Base-by-base conservation (phyloP, 2,888 invertebrate species). In the Acrobasis suavella region DNA sequence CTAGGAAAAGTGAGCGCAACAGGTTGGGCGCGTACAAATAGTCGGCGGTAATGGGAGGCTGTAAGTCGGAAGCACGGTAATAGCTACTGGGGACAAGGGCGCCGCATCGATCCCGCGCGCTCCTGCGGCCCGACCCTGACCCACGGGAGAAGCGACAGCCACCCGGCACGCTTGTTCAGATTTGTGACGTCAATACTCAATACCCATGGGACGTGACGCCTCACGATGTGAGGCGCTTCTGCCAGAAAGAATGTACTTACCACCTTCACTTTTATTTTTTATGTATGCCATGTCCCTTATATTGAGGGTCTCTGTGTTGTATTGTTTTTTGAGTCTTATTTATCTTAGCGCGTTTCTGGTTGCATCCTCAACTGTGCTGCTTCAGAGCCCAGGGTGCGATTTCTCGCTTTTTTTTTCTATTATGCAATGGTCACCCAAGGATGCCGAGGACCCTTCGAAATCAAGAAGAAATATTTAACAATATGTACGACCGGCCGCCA, bases 71-170 rank as follows among this genome's bases (percentile, higher is more conserved):
- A 71, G 68, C 65, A 62, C 65, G 67, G 69, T 69, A 65, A 67
- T 42, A 32, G 32, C 5, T 32, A 42, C 51, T 50, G 55, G 76
- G 80, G 76, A 77, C 83, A 86, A 84, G 85, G 85, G 77, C 85
- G 76, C 69, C 69, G 67, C 72, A 86, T 86, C 85, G 84, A 87
- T 86, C 75, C 66, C 73, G 67, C 68, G 69, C 71, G 65, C 71
- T 67, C 69, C 82, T 81, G 80, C 77, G 85, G 76, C 81, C 74
- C 72, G 86, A 79, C 87, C 87, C 76, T 87, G 87, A 87, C 87
- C 87, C 73, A 68, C 65, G 72, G 71, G 72, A 69, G 71, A 69
- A 65, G 66, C 65, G 67, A 69, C 71, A 51, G 38, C 67, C 70
- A 67, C 66, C 68, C 69, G 71, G 64, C 9, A 16, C 39, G 54